These are phyloP conservation scores for Yponomeuta plumbellus DNA, from an alignment of 2,888 invertebrate species.

Conservation along the genomic window DNA sequence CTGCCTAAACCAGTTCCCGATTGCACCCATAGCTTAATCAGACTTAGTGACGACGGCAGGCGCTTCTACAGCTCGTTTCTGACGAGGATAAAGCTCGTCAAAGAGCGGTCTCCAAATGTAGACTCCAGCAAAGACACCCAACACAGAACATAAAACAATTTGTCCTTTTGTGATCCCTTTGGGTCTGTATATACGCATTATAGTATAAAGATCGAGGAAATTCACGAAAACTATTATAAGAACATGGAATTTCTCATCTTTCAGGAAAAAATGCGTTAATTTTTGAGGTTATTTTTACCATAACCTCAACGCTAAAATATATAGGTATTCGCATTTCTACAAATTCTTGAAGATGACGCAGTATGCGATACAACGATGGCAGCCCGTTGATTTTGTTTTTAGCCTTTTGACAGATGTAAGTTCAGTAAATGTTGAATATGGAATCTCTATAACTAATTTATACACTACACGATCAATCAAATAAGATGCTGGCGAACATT, in stretches of 20 bases:
- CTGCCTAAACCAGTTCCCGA: conserved; percentile 38
- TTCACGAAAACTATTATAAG: background rate
- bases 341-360: background rate
- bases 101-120: conserved; percentile 74
- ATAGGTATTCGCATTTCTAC: background rate
- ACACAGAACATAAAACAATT: conserved; percentile 49
- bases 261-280: background rate
- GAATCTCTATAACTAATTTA: no score
- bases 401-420: background rate
- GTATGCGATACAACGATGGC: background rate
- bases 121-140: conserved; percentile 64
- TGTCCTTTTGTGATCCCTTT: conserved; percentile 55
- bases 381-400: background rate
- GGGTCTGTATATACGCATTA: conserved; percentile 63
- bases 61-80: conserved; percentile 26
- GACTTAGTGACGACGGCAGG: conserved; percentile 20
- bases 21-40: conserved; percentile 38
- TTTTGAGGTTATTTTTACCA: conserved; percentile 10
- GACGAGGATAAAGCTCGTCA: conserved; percentile 40
- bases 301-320: no score
- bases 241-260: background rate
- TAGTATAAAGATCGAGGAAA: conserved; percentile 22
- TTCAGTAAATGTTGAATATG: no score
- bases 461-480: no score
- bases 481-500: no score